Evolutionary conservation across 2,113 vertebrate species (phyloP), one percentile per base, ranked within the genome.

Genomic region (Oreochromis aureus): DNA sequence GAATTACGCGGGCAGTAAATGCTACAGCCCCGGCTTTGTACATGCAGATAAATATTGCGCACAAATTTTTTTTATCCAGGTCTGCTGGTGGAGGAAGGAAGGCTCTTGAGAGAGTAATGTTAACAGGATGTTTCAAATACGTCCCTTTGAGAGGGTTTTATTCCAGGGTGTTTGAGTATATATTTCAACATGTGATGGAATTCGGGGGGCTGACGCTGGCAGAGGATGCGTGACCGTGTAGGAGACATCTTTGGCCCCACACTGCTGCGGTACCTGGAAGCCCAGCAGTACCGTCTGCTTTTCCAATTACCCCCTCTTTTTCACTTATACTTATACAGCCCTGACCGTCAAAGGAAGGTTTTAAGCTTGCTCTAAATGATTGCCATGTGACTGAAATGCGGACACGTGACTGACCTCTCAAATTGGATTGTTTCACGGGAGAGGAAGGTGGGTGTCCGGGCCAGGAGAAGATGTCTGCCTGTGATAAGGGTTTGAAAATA

Each of bases 401-500:
- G 86, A 84, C 93, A 92, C 81, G 88, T 94, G 94, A 94, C 76
- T 66, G 85, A 89, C 86, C 86, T 86, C 53, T 84, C 6, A 3
- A 63, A 19, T 86, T 86, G 30, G 85, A 88, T 85, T 90, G 84
- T 89, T 92, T 92, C 87, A 91, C 88, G 41, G 48, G 27, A 79
- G 88, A 91, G 94, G 93, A 95, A 95, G 89, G 93, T 83, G 51
- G 82, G 92, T 78, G 88, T 94, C 89, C 86, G 46, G 76, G 82
- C 66, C 79, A 91, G 86, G 71, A 73, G 81, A 90, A 93, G 95
- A 97, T 96, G 96, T 96, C 95, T 96, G 91, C 71, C 34, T 39
- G 56, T 82, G 95, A 97, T 96, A 97, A 95, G 92, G 41, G 66
- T 53, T 84, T 85, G 91, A 95, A 94, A 95, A 95, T 78, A 92